phyloP scores from a whole-genome alignment of 53 echinoderm and acorn worm species.

The Antedon mediterranea region DNA sequence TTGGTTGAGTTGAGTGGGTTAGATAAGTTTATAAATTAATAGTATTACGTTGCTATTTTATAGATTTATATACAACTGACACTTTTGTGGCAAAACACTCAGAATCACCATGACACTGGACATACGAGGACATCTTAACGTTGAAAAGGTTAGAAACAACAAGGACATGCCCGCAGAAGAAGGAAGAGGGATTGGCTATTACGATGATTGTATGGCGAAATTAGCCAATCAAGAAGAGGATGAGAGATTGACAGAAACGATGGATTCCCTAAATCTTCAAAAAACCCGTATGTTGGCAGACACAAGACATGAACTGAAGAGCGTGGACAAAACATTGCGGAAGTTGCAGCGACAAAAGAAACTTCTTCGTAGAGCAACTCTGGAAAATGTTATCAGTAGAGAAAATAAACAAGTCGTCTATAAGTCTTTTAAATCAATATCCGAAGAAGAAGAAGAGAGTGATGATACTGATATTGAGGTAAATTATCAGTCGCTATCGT shows the following conservation, averaged over 20 bases:
- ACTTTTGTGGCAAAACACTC: no score
- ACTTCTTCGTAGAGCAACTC: neutral
- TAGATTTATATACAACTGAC: no score
- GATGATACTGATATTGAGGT: neutral
- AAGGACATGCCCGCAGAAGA: conserved; percentile 6
- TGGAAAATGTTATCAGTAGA: neutral
- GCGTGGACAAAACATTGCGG: neutral
- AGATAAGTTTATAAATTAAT: no score
- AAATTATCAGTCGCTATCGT: no score
- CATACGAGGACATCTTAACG: neutral
- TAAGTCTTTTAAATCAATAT: neutral
- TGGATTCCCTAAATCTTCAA: conserved; percentile 13
- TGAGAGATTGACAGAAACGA: conserved; percentile 8
- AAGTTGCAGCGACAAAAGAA: neutral
- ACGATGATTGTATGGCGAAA: conserved; percentile 31
- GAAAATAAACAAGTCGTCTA: neutral
- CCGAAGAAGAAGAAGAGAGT: neutral
- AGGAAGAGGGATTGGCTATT: conserved; percentile 9
- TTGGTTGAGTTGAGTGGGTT: no score
- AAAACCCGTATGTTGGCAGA: conserved; percentile 9
- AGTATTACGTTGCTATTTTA: no score
- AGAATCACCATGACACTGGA: neutral
- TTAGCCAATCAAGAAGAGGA: conserved; percentile 31
- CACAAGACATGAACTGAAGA: conserved; percentile 14
- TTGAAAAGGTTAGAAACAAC: neutral